Percentiles rank a stretch among this genome's conserved stretches.
Conservation (phyloP, 1,140 invertebrate species). For the Drosophila biarmipes region DNA sequence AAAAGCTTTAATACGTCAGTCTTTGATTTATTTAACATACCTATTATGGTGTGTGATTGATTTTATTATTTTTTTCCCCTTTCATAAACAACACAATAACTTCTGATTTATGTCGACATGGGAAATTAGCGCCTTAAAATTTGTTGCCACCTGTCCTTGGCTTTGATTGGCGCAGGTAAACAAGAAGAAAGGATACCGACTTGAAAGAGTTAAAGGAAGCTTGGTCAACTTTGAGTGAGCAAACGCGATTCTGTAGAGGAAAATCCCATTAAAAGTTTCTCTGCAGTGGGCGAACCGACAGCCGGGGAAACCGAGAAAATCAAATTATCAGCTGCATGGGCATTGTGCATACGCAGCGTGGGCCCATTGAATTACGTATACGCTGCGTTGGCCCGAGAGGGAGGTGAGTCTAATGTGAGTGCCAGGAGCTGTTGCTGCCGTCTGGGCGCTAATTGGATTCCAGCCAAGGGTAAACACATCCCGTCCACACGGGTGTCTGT, state of each 20-base stretch:
- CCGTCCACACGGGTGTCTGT: constrained; percentile 23
- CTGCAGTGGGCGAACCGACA: neutral
- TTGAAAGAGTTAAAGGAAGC: constrained; percentile 36
- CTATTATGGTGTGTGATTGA: neutral
- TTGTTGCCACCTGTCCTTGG: constrained; percentile 6
- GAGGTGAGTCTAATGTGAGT: constrained; percentile 13
- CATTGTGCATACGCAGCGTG: constrained; percentile 42
- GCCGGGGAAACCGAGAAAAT: neutral
- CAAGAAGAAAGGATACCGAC: constrained; percentile 7
- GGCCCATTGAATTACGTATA: constrained; percentile 35
- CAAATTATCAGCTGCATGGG: constrained; percentile 2
- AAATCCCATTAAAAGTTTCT: constrained; percentile 41
- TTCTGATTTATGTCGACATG: neutral
- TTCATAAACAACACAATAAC: neutral
- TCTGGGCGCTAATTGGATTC: constrained; percentile 37
- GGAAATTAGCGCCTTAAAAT: constrained; percentile 41
- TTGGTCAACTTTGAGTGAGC: constrained; percentile 25
- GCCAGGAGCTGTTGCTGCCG: constrained; percentile 2
- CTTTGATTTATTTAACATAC: no score
- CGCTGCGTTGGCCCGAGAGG: constrained; percentile 18
- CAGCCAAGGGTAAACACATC: constrained; percentile 41
- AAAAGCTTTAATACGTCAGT: no score
- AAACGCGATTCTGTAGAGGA: constrained; percentile 12
- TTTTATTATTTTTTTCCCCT: neutral
- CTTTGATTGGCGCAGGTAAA: constrained; percentile 53